Evolutionary conservation across 2,888 invertebrate species (phyloP).

Genomic region (Aphrophora alni): DNA sequence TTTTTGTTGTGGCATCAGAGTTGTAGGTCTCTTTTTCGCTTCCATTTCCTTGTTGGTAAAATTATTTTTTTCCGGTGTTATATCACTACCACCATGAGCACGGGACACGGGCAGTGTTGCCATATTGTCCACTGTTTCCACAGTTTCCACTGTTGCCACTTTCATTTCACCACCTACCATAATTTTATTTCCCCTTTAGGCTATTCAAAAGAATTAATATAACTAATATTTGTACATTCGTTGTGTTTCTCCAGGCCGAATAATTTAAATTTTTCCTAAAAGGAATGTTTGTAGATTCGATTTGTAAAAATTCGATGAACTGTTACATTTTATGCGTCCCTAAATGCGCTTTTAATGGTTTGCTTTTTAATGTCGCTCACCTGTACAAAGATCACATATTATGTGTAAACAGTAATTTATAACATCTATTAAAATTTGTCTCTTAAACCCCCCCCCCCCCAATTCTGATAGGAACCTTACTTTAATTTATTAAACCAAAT

Average conservation of each 20-base stretch:
- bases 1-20: constrained; percentile 82
- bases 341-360: background rate
- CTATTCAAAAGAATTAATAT: background rate
- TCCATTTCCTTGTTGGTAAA: constrained; percentile 63
- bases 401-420: too few relatives aligned
- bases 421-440: too few relatives aligned
- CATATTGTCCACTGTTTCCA: constrained; percentile 75
- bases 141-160: constrained; percentile 87
- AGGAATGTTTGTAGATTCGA: background rate
- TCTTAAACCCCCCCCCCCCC: too few relatives aligned
- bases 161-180: constrained; percentile 67
- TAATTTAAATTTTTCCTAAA: background rate
- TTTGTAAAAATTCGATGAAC: background rate
- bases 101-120: constrained; percentile 86
- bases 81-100: constrained; percentile 60
- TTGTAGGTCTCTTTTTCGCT: constrained; percentile 54
- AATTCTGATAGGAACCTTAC: too few relatives aligned
- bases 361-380: too few relatives aligned
- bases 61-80: constrained; percentile 80
- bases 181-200: background rate
- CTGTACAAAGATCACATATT: too few relatives aligned
- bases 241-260: background rate
- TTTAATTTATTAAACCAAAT: too few relatives aligned
- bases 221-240: background rate
- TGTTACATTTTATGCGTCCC: background rate